Percentiles rank a stretch among this genome's conserved stretches.
Conservation (phyloP, 2,797 vertebrate species). For the Knipowitschia caucasica region DNA sequence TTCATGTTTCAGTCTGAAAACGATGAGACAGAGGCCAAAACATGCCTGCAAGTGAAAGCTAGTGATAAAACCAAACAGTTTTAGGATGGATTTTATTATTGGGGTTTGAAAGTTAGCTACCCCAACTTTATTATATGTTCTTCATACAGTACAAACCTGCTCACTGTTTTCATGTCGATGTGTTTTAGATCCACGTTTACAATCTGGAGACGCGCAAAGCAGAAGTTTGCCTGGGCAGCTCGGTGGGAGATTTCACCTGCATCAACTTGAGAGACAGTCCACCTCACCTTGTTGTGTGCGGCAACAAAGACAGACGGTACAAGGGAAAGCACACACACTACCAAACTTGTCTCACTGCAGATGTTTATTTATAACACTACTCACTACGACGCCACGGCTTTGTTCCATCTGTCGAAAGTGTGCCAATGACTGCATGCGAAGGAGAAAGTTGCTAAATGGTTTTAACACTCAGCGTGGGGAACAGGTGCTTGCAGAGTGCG, state of each 20-base stretch:
- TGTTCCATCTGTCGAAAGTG: constrained; percentile 9
- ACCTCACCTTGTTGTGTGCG: constrained; percentile 86
- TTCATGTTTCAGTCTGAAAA: no score
- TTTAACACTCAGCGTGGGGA: constrained; percentile 29
- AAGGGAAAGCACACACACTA: background rate
- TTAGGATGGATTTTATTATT: no score
- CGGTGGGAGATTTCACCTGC: constrained; percentile 88
- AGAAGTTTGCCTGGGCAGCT: constrained; percentile 80
- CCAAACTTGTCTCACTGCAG: background rate
- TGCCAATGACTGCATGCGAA: constrained; percentile 14
- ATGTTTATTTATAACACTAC: constrained; percentile 9
- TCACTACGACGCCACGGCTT: background rate
- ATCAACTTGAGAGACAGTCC: constrained; percentile 84
- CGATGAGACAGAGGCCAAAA: no score
- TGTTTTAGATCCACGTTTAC: constrained; percentile 86
- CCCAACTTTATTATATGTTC: no score
- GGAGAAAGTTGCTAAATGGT: constrained; percentile 12
- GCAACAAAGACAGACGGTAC: constrained; percentile 95
- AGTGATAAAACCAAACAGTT: no score
- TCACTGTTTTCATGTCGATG: background rate
- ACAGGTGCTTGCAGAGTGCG: constrained; percentile 46
- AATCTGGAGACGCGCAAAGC: constrained; percentile 84
- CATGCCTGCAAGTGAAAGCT: no score
- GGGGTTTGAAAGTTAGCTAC: no score
- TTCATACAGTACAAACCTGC: no score